Conservation (phyloP, 2,113 vertebrate species). For the Ellobius talpinus region DNA sequence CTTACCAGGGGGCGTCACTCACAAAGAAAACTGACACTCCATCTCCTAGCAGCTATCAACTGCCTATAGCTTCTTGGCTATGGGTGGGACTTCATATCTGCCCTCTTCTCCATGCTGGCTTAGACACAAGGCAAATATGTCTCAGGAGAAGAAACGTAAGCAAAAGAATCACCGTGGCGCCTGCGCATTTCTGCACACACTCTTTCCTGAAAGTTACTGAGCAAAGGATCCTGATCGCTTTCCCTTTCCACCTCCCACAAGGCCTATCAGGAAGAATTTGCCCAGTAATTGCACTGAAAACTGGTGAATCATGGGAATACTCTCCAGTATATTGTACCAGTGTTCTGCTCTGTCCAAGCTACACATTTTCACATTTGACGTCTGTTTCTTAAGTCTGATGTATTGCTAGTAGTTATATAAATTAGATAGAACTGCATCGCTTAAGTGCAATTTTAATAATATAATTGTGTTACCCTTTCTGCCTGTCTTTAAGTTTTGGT, state of each 20-base stretch:
- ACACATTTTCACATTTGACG: background rate
- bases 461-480: slow-evolving; percentile 52
- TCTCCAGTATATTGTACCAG: background rate
- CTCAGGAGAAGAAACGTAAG: background rate
- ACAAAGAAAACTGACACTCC: background rate
- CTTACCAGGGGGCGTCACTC: background rate
- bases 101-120: background rate
- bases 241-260: background rate
- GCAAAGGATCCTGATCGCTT: background rate
- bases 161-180: background rate
- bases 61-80: background rate
- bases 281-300: background rate
- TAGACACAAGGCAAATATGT: background rate
- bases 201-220: background rate
- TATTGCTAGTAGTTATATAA: slow-evolving; percentile 44
- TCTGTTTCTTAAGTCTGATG: background rate
- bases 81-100: background rate
- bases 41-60: background rate
- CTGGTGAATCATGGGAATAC: background rate
- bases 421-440: slow-evolving; percentile 6
- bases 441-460: slow-evolving; percentile 56
- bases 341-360: background rate
- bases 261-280: background rate
- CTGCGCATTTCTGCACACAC: background rate
- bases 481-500: slow-evolving; percentile 43